Evolutionary conservation across 2,888 invertebrate genomes (phyloP).

Genomic region (Aporophyla lueneburgensis): DNA sequence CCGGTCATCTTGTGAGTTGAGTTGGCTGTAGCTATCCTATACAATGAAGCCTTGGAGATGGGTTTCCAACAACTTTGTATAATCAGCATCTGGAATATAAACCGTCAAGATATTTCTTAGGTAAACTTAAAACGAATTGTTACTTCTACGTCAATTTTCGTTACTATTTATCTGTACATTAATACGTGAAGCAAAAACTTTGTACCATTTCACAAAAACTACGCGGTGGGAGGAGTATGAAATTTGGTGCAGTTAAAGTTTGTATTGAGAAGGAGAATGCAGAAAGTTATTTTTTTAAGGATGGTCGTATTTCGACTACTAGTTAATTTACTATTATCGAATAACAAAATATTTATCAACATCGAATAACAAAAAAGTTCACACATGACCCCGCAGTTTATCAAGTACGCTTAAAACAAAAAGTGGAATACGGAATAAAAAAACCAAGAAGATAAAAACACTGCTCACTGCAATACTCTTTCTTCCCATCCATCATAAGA

Average conservation of each 20-base stretch:
- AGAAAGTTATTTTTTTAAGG: too few species aligned
- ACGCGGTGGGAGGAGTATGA: too few species aligned
- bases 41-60: too few species aligned
- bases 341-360: too few species aligned
- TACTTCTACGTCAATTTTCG: not conserved
- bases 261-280: too few species aligned
- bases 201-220: too few species aligned
- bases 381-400: not conserved
- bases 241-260: too few species aligned
- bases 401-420: not conserved
- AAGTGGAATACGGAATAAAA: not conserved
- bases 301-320: too few species aligned
- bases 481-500: constrained; percentile 33
- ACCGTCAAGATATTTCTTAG: not conserved
- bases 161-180: too few species aligned
- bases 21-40: not conserved
- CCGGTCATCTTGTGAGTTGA: not conserved
- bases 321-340: too few species aligned
- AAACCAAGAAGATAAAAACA: not conserved
- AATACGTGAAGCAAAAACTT: too few species aligned
- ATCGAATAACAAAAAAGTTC: not conserved
- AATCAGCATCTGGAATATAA: not conserved
- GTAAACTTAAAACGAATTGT: not conserved
- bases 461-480: not conserved
- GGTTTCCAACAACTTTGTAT: not conserved